Percentiles rank a stretch among this genome's conserved stretches.
Evolutionary conservation across 2,888 invertebrate species (phyloP).

Genomic region (Ganaspis brasiliensis): DNA sequence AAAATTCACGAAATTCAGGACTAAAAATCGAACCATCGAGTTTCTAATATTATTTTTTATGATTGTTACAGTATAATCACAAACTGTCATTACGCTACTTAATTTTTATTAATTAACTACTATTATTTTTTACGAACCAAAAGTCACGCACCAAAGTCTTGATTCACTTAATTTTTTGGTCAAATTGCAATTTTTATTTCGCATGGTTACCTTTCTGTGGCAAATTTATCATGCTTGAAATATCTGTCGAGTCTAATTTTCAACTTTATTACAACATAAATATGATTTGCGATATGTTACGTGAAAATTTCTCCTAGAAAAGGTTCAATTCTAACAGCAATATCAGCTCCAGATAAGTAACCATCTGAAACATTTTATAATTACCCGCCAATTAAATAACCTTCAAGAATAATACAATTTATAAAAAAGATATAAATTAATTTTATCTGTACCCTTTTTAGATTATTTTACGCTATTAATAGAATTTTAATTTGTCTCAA

Average conservation of each 20-base stretch:
- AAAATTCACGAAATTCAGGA: no score
- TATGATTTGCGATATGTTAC: background rate
- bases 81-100: no score
- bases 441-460: no score
- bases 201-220: slow-evolving; percentile 23
- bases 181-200: background rate
- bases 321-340: background rate
- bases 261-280: slow-evolving; percentile 11
- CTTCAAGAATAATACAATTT: background rate
- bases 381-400: background rate
- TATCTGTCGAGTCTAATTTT: slow-evolving; percentile 2
- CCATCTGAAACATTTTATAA: slow-evolving; percentile 14
- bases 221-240: slow-evolving; percentile 22
- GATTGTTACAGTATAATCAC: no score
- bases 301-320: background rate
- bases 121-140: background rate
- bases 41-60: no score
- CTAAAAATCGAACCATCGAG: no score
- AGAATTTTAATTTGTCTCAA: no score
- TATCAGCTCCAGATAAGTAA: slow-evolving; percentile 10
- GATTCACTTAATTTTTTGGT: slow-evolving; percentile 13
- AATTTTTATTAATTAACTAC: background rate
- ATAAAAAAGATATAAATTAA: background rate
- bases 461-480: no score
- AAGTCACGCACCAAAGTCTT: background rate